A percentile compares a stretch with the other conserved stretches of the same genome.
phyloP scores from a whole-genome alignment of 2,888 invertebrate genomes.

The Dicyrtomina minuta region DNA sequence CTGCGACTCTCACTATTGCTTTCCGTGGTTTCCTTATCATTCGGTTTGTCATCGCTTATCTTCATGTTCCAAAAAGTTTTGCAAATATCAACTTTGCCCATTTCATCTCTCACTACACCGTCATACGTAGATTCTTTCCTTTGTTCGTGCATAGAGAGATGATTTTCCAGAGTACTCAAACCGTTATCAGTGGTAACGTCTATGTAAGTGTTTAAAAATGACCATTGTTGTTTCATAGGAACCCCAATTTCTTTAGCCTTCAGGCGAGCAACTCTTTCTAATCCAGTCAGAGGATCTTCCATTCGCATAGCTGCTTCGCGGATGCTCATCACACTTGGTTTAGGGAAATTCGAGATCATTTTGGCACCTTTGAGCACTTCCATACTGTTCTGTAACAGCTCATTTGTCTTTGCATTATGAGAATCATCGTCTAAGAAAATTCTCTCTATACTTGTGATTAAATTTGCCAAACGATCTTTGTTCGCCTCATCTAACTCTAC shows the following conservation, averaged over 20 bases:
- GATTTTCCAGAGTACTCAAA: slow-evolving; percentile 71
- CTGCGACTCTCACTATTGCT: slow-evolving; percentile 5
- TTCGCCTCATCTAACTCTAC: not conserved
- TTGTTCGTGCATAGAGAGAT: slow-evolving; percentile 59
- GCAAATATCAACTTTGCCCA: slow-evolving; percentile 13
- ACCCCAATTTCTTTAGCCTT: slow-evolving; percentile 72
- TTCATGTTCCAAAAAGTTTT: slow-evolving; percentile 14
- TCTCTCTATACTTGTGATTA: slow-evolving; percentile 18
- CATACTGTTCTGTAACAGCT: slow-evolving; percentile 19
- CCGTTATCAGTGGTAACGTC: slow-evolving; percentile 76
- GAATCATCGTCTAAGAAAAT: slow-evolving; percentile 13
- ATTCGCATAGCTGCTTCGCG: slow-evolving; percentile 59
- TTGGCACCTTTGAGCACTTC: slow-evolving; percentile 25
- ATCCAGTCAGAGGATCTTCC: slow-evolving; percentile 78
- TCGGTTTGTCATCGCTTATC: slow-evolving; percentile 14
- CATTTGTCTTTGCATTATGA: not conserved
- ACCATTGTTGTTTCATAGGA: slow-evolving; percentile 91
- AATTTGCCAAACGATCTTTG: slow-evolving; percentile 15
- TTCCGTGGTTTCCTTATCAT: slow-evolving; percentile 5
- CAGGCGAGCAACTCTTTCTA: slow-evolving; percentile 78
- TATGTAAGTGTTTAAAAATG: slow-evolving; percentile 77
- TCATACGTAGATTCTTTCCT: slow-evolving; percentile 1
- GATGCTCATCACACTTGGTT: slow-evolving; percentile 52
- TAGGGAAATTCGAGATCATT: slow-evolving; percentile 23
- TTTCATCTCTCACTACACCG: slow-evolving; percentile 10